Evolutionary conservation across 2,888 invertebrate genomes (phyloP), one percentile per base, ranked within the genome.

Genomic region (Chymomyza amoena): DNA sequence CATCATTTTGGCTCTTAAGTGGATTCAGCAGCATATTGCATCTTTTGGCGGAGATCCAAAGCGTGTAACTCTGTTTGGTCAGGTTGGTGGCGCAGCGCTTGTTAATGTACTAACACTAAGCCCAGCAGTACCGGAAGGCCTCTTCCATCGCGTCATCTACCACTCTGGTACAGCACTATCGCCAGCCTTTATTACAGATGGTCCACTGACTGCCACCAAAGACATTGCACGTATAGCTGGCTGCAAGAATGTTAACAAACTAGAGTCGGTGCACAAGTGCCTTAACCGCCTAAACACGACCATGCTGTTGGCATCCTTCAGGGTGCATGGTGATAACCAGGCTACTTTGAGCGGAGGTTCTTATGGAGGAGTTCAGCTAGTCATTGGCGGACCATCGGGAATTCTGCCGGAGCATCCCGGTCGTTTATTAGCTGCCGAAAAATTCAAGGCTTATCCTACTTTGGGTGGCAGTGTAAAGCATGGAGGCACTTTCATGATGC

Each of bases 121-220:
- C 78, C 93, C 93, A 3, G 81, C 89, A 1, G 91, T 91, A 6
- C 88, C 89, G 0, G 68, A 87, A 87, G 92, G 91, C 39, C 89
- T 93, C 36, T 93, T 94, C 86, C 92, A 92, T 68, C 90, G 92
- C 32, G 92, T 92, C 10, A 93, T 94, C 74, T 90, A 93, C 28
- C 93, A 93, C 77, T 93, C 93, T 62, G 93, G 93, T 1, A 92
- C 93, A 9, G 92, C 92, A 0, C 76, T 93, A 2, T 92, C 92
- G 61, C 92, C 92, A 1, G 93, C 93, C 86, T 92, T 93, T 18
- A 90, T 93, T 18, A 93, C 93, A 68, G 87, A 89, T 13, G 81
- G 91, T 18, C 92, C 93, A 0, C 67, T 90, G 51, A 66, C 78
- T 1, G 89, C 91, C 15, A 90, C 92, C 2, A 89, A 80, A 68